Evolutionary conservation across 1,140 invertebrate genomes (phyloP).

Genomic region (Drosophila persimilis): DNA sequence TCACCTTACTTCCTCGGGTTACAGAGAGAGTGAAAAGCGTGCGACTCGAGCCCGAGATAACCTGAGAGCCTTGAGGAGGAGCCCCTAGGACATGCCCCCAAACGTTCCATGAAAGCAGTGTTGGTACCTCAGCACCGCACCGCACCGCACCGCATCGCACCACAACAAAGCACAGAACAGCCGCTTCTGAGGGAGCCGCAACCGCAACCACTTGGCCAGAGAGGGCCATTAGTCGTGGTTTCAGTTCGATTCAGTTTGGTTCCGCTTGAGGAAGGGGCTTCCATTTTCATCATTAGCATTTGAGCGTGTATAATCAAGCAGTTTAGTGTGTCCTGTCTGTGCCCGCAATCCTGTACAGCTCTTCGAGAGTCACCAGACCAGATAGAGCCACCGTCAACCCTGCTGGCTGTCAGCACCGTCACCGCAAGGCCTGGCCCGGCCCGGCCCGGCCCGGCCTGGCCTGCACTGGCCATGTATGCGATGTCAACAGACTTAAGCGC

Average conservation of each 20-base stretch:
- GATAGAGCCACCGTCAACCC: too few species aligned
- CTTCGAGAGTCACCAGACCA: not conserved
- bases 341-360: not conserved
- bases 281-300: conserved; percentile 52
- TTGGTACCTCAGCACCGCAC: too few species aligned
- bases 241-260: conserved; percentile 8
- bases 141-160: too few species aligned
- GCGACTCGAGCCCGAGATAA: not conserved
- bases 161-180: not conserved
- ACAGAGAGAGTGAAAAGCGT: not conserved
- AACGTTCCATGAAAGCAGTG: too few species aligned
- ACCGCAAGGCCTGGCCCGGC: conserved; percentile 11
- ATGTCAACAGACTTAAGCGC: conserved; percentile 58
- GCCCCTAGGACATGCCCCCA: too few species aligned
- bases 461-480: conserved; percentile 25
- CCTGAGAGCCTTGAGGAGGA: conserved; percentile 14
- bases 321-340: conserved; percentile 13
- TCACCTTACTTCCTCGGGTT: not conserved
- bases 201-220: conserved; percentile 41
- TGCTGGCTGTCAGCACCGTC: conserved; percentile 1
- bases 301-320: conserved; percentile 44
- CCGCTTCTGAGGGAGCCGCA: not conserved
- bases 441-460: too few species aligned
- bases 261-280: not conserved
- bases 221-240: conserved; percentile 38